These are phyloP conservation scores for Dromococcyx pavoninus DNA, from an alignment of 2,797 vertebrate genomes.

Conservation along the genomic window DNA sequence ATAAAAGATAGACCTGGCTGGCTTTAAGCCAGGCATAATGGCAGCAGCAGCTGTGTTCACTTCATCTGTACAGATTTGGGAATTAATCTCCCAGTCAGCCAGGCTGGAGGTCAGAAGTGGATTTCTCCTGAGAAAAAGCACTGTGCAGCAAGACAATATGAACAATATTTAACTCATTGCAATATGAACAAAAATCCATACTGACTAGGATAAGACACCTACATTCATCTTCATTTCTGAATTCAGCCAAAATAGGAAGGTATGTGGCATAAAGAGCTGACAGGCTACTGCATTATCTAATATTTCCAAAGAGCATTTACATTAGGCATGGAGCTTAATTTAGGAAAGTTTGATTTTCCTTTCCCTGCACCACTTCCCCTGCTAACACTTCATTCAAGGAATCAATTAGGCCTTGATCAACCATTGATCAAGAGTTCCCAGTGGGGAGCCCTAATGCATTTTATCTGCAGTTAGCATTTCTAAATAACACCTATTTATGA, in stretches of 20 bases:
- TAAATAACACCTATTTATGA: constrained; percentile 37
- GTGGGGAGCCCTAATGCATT: constrained; percentile 36
- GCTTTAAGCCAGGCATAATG: neutral
- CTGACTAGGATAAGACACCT: neutral
- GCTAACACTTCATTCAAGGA: constrained; percentile 40
- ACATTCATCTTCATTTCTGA: neutral
- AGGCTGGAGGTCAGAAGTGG: neutral
- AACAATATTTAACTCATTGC: neutral
- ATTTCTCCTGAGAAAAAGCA: neutral
- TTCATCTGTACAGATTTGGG: neutral
- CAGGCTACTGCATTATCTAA: neutral
- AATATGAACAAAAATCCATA: neutral
- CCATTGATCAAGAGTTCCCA: constrained; percentile 28
- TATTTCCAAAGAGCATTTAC: neutral
- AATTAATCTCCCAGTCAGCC: neutral
- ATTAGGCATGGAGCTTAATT: constrained; percentile 4
- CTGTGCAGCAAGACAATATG: neutral
- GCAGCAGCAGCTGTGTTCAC: neutral
- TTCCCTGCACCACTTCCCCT: neutral
- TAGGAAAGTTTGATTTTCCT: constrained; percentile 39
- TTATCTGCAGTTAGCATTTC: constrained; percentile 38
- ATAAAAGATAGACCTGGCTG: neutral
- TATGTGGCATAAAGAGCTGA: neutral
- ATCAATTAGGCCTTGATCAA: constrained; percentile 48
- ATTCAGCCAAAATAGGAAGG: neutral